Conservation (phyloP, 2,113 vertebrate species). For the Apus apus region DNA sequence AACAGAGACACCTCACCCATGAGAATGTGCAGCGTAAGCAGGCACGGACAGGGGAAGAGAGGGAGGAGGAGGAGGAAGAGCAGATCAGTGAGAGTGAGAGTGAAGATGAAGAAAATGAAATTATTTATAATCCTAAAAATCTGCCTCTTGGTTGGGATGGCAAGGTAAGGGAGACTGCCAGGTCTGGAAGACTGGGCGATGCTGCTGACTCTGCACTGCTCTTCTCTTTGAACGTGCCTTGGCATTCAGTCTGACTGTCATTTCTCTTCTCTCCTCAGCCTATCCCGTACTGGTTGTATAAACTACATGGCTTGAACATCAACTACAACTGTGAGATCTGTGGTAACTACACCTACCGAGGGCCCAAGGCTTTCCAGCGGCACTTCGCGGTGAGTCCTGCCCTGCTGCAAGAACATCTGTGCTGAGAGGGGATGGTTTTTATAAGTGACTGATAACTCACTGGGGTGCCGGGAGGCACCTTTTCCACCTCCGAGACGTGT, state of each 20-base stretch:
- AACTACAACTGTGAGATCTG: slow-evolving; percentile 99
- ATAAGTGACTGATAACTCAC: no score
- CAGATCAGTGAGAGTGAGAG: slow-evolving; percentile 98
- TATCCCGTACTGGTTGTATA: slow-evolving; percentile 97
- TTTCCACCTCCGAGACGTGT: not conserved
- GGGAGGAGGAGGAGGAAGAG: slow-evolving; percentile 97
- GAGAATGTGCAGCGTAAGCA: slow-evolving; percentile 98
- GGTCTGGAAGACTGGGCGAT: not conserved
- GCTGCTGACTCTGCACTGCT: rapidly evolving
- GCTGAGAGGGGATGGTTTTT: rapidly evolving
- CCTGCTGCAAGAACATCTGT: not conserved
- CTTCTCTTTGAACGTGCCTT: not conserved
- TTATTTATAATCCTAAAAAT: slow-evolving; percentile 99
- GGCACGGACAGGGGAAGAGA: slow-evolving; percentile 95
- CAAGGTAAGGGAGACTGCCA: slow-evolving; percentile 76
- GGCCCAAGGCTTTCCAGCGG: slow-evolving; percentile 96
- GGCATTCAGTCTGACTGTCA: rapidly evolving
- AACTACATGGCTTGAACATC: slow-evolving; percentile 95
- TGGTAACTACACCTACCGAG: slow-evolving; percentile 97
- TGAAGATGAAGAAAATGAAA: slow-evolving; percentile 98
- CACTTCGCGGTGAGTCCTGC: slow-evolving; percentile 84
- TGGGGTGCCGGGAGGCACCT: not conserved
- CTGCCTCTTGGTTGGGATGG: slow-evolving; percentile 97
- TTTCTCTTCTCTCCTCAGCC: slow-evolving; percentile 77
- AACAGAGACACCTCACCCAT: slow-evolving; percentile 95